phyloP scores from a whole-genome alignment of 2,113 vertebrate species.

The Plecturocebus donacophilus region DNA sequence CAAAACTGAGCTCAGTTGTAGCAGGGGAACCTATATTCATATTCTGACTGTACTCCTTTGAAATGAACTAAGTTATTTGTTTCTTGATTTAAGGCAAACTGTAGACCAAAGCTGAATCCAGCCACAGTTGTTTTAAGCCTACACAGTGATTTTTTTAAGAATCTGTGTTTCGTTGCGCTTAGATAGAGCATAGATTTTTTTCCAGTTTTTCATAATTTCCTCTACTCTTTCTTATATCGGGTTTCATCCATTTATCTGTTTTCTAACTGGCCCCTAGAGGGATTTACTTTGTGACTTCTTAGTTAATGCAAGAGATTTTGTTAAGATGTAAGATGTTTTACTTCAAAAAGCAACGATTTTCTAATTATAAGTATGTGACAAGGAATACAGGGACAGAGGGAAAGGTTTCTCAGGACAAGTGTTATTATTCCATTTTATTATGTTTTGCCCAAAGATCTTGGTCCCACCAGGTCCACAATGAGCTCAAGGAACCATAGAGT shows the following conservation, averaged over 20 bases:
- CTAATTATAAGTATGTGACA: neutral
- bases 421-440: neutral
- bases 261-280: neutral
- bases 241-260: conserved; percentile 35
- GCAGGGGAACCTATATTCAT: neutral
- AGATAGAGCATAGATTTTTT: neutral
- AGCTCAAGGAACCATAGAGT: neutral
- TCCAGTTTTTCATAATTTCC: neutral
- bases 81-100: conserved; percentile 2
- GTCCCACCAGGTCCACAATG: neutral
- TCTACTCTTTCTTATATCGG: neutral
- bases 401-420: neutral
- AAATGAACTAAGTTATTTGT: conserved; percentile 28
- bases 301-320: neutral
- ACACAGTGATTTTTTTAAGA: neutral
- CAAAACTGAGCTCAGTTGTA: neutral
- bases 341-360: neutral
- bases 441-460: conserved; percentile 19
- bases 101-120: neutral
- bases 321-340: neutral
- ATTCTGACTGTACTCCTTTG: neutral
- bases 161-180: neutral
- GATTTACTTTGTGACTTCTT: conserved; percentile 1
- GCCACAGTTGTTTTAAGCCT: neutral
- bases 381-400: neutral